Evolutionary conservation across 2,888 invertebrate genomes (phyloP), one percentile per base, ranked within the genome.

Genomic region (Sinohyriopsis cumingii): DNA sequence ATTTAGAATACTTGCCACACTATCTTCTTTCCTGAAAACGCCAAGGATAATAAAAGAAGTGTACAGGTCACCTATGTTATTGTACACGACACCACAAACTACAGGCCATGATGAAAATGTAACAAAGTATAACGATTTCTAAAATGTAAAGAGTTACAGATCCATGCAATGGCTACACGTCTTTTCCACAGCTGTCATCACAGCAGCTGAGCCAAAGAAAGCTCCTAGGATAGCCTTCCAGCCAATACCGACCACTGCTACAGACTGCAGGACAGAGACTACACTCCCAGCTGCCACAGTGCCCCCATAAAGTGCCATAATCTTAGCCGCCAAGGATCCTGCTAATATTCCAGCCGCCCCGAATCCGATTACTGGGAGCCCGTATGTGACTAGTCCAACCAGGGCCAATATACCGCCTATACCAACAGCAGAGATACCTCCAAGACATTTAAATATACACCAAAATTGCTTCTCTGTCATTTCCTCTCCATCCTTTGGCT

Each of bases 391-490:
- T 1, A 53, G 22, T 18, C 24, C 64, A 25, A 55, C 22, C 2
- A 64, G n/a, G 7, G 64, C 64, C 28, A 64, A 20, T 15, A 55
- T 55, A 5, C 64, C 64, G 9, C 25, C 55, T 5, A 64, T 15
- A 18, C 55, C 64, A 22, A 64, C 64, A 4, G 64, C 64, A n/a
- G 28, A 20, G 9, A 22, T 55, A 24, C 64, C 64, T 1, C 64
- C 64, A 12, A 64, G 64, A 20, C 64, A 64, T 15, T 64, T 55
- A 9, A 64, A 64, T 20, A 64, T 24, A 55, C 64, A 64, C 64
- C 64, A 64, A 55, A 64, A 64, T 20, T 19, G 20, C 3, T 24
- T 15, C 28, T 64, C 64, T n/a, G 3, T 25, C 28, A 64, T 64
- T 45, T 45, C 45, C 12, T 15, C 5, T 15, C 5, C 15, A 12